Evolutionary conservation across 2,888 invertebrate genomes (phyloP).

Genomic region (Adelognathus sp.): DNA sequence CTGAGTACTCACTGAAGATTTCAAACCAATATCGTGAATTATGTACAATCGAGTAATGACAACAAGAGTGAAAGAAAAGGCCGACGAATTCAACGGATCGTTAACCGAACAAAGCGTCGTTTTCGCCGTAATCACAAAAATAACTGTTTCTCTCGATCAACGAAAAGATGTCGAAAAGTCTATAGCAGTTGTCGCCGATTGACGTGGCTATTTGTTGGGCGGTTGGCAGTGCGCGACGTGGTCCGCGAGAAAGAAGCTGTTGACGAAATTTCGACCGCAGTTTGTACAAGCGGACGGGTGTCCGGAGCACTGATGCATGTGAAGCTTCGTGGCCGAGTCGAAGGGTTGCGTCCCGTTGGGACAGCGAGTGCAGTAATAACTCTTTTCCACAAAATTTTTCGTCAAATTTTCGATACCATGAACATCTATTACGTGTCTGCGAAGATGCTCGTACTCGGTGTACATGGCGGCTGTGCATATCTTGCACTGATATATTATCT

Average conservation of each 20-base stretch:
- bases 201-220: not conserved
- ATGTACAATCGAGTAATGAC: no score
- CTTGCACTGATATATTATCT: slow-evolving; percentile 33
- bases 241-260: not conserved
- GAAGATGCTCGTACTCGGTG: slow-evolving; percentile 32
- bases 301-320: slow-evolving; percentile 13
- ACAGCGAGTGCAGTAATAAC: slow-evolving; percentile 43
- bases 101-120: not conserved
- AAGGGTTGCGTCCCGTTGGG: slow-evolving; percentile 13
- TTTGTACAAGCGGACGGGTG: slow-evolving; percentile 33
- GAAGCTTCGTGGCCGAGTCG: slow-evolving; percentile 20
- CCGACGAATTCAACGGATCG: no score
- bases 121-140: not conserved
- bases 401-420: slow-evolving; percentile 26
- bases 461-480: slow-evolving; percentile 46
- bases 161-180: not conserved
- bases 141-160: no score
- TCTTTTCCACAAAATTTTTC: slow-evolving; percentile 28
- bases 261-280: slow-evolving; percentile 18
- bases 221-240: slow-evolving; percentile 40
- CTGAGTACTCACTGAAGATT: slow-evolving; percentile 10
- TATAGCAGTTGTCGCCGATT: slow-evolving; percentile 16
- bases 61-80: no score
- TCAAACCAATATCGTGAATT: no score
- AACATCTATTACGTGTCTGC: slow-evolving; percentile 33